Evolutionary conservation across 1,140 invertebrate genomes (phyloP).

Genomic region (Planococcus citri): DNA sequence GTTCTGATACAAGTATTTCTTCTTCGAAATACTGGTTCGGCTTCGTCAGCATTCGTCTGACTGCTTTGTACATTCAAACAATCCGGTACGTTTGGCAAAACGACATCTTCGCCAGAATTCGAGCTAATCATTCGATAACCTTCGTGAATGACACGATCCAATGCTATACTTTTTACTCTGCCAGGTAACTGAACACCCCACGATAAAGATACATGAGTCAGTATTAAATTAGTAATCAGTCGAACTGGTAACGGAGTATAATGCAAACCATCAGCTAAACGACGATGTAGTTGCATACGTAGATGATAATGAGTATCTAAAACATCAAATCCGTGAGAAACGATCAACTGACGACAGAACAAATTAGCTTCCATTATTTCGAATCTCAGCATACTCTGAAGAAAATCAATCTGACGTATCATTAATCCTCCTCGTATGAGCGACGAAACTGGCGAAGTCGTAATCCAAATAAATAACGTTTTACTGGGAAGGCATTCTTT

Average conservation of each 20-base stretch:
- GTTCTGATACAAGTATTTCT: too few species aligned
- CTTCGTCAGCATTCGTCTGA: too few species aligned
- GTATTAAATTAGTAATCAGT: constrained; percentile 31
- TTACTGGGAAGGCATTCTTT: constrained; percentile 30
- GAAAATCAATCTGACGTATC: constrained; percentile 34
- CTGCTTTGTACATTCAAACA: too few species aligned
- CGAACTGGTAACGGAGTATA: constrained; percentile 30
- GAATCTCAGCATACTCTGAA: constrained; percentile 34
- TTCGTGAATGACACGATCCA: not conserved
- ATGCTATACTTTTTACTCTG: not conserved
- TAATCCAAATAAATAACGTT: constrained; percentile 37
- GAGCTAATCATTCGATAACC: too few species aligned
- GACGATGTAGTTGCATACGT: constrained; percentile 29
- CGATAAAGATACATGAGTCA: constrained; percentile 30
- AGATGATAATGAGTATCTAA: constrained; percentile 40
- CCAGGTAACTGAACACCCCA: constrained; percentile 13
- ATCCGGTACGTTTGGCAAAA: too few species aligned
- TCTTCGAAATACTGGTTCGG: too few species aligned
- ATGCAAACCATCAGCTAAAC: constrained; percentile 32
- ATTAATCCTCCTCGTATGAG: constrained; percentile 35
- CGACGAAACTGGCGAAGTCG: constrained; percentile 35
- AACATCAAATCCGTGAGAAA: constrained; percentile 35
- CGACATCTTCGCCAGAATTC: too few species aligned
- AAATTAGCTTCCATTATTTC: constrained; percentile 40
- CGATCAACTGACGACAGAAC: constrained; percentile 33